Evolutionary conservation across 2,888 invertebrate genomes (phyloP).

Genomic region (Polyommatus iphigenia): DNA sequence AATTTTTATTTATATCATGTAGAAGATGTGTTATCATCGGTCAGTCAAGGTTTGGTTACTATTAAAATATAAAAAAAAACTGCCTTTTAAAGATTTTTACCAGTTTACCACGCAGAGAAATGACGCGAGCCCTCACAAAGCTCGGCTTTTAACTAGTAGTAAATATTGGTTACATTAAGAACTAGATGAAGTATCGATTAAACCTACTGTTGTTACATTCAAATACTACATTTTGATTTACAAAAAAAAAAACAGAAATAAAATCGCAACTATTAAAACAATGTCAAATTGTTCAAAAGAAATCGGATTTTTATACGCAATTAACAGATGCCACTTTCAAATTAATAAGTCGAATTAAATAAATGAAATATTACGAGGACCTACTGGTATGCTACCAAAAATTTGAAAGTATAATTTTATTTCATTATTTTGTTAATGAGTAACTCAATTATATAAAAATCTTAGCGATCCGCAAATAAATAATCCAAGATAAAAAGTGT

Average conservation of each 20-base stretch:
- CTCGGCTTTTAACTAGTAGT: too few species aligned
- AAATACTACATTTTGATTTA: too few species aligned
- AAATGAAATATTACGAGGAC: background rate
- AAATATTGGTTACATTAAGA: background rate
- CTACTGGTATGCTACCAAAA: slow-evolving; percentile 10
- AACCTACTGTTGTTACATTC: too few species aligned
- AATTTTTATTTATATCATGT: too few species aligned
- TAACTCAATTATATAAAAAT: slow-evolving; percentile 27
- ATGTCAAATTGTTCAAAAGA: background rate
- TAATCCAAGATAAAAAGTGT: background rate
- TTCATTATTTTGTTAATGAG: slow-evolving; percentile 26
- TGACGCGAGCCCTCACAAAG: too few species aligned
- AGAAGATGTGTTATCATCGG: too few species aligned
- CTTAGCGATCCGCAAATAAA: slow-evolving; percentile 5
- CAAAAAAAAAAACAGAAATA: background rate
- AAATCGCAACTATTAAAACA: background rate
- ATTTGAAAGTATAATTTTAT: slow-evolving; percentile 28
- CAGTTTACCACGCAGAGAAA: too few species aligned
- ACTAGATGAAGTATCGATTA: background rate
- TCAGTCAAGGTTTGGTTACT: too few species aligned
- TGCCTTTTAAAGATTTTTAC: too few species aligned
- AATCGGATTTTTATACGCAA: background rate
- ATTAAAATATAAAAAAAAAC: too few species aligned
- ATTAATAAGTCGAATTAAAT: slow-evolving; percentile 20
- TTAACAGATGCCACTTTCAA: slow-evolving; percentile 17